phyloP scores from a whole-genome alignment of 2,113 vertebrate genomes.

The Archocentrus centrarchus region DNA sequence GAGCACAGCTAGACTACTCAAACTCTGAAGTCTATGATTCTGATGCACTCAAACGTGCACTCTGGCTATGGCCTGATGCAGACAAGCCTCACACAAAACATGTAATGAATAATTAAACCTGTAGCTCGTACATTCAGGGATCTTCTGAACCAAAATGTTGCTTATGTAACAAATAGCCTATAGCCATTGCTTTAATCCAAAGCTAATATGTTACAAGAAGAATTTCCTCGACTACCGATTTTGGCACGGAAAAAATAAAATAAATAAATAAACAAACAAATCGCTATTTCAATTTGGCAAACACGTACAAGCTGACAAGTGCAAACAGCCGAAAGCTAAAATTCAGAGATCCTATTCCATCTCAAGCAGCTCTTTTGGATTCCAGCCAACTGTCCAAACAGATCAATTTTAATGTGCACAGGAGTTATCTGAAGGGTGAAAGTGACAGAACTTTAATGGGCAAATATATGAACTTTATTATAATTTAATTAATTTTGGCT shows the following conservation, averaged over 20 bases:
- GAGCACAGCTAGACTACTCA: not conserved
- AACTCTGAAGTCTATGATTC: not conserved
- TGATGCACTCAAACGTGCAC: not conserved
- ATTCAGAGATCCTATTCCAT: slow-evolving; percentile 26
- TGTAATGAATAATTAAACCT: not conserved
- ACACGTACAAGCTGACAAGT: slow-evolving; percentile 18
- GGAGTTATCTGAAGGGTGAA: slow-evolving; percentile 54
- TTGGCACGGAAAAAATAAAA: not conserved
- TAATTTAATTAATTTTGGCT: slow-evolving; percentile 49
- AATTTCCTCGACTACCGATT: not conserved
- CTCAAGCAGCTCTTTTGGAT: slow-evolving; percentile 41
- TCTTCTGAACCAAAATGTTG: not conserved
- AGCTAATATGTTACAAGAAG: not conserved
- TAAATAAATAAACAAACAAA: not conserved
- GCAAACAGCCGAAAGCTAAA: slow-evolving; percentile 36
- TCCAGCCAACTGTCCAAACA: slow-evolving; percentile 42
- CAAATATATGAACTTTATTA: slow-evolving; percentile 43
- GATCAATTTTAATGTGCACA: slow-evolving; percentile 50
- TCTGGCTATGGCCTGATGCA: not conserved
- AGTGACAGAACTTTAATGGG: slow-evolving; percentile 38
- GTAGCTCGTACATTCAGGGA: not conserved
- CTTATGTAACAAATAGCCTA: not conserved
- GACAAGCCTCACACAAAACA: not conserved
- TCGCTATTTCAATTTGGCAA: slow-evolving; percentile 4
- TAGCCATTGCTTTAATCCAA: not conserved